These are phyloP conservation scores for Caenorhabditis plicata DNA, from an alignment of 2,888 invertebrate species.

Conservation along the genomic window DNA sequence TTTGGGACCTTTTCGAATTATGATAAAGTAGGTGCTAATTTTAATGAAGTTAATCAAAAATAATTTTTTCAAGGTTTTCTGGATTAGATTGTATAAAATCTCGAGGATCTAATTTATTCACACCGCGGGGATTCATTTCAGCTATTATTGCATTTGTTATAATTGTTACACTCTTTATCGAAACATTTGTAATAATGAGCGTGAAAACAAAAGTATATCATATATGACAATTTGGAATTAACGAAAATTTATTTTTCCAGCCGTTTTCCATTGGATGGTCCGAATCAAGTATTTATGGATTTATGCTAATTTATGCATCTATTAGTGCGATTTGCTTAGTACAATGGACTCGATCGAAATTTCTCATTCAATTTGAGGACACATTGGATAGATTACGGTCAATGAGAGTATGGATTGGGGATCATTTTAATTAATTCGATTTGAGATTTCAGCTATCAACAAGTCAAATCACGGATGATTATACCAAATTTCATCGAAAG, in stretches of 20 bases:
- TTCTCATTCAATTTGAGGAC: conserved; percentile 27
- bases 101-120: conserved; percentile 16
- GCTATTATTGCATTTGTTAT: conserved; percentile 15
- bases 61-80: conserved; percentile 15
- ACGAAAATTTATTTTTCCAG: conserved; percentile 2
- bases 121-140: conserved; percentile 10
- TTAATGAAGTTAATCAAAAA: neutral
- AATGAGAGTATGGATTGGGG: conserved; percentile 5
- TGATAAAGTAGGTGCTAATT: conserved; percentile 11
- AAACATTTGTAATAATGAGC: conserved; percentile 8
- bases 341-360: conserved; percentile 20
- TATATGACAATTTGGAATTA: neutral
- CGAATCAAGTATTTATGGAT: conserved; percentile 21
- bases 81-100: conserved; percentile 22
- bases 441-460: conserved; percentile 16
- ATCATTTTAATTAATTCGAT: neutral
- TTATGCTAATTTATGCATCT: conserved; percentile 10
- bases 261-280: conserved; percentile 21
- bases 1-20: conserved; percentile 23
- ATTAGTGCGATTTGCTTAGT: conserved; percentile 16
- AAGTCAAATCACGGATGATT: conserved; percentile 22
- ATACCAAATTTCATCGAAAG: conserved; percentile 19
- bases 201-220: conserved; percentile 8
- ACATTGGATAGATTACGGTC: conserved; percentile 12
- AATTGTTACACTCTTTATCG: conserved; percentile 4